These are phyloP conservation scores for Cygnus olor DNA, from an alignment of 2,797 vertebrate species.

Conservation along the genomic window DNA sequence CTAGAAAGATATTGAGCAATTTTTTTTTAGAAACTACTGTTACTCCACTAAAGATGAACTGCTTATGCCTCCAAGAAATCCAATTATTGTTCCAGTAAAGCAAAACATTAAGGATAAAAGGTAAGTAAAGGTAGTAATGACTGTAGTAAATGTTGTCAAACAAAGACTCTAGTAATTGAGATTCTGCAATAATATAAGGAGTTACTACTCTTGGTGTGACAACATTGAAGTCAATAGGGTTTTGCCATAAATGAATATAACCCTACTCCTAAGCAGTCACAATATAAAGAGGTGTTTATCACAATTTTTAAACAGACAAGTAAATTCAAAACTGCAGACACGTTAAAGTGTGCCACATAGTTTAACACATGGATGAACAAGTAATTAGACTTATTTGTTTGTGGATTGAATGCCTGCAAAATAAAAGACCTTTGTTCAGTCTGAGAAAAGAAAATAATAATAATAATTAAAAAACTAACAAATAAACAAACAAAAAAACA, in stretches of 20 bases:
- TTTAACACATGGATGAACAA: slow-evolving; percentile 45
- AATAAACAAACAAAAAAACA: accelerated
- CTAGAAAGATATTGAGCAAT: background rate
- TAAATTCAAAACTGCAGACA: slow-evolving; percentile 5
- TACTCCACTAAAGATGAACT: background rate
- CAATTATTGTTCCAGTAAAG: background rate
- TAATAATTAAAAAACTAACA: background rate
- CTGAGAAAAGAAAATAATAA: background rate
- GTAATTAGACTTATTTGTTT: slow-evolving; percentile 55
- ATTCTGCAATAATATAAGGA: background rate
- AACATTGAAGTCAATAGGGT: background rate
- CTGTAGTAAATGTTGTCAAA: background rate
- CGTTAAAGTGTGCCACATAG: background rate
- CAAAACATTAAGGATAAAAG: background rate
- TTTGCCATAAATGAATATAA: background rate
- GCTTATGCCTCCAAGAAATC: background rate
- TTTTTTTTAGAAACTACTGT: background rate
- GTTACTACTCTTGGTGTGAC: background rate
- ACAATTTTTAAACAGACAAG: background rate
- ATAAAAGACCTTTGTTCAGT: slow-evolving; percentile 24
- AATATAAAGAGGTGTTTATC: background rate
- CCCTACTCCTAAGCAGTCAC: background rate
- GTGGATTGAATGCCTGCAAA: background rate
- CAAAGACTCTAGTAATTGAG: background rate
- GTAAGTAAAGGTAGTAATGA: slow-evolving; percentile 23